Conservation (phyloP, 2,797 vertebrate genomes). For the Chromobotia macracanthus region DNA sequence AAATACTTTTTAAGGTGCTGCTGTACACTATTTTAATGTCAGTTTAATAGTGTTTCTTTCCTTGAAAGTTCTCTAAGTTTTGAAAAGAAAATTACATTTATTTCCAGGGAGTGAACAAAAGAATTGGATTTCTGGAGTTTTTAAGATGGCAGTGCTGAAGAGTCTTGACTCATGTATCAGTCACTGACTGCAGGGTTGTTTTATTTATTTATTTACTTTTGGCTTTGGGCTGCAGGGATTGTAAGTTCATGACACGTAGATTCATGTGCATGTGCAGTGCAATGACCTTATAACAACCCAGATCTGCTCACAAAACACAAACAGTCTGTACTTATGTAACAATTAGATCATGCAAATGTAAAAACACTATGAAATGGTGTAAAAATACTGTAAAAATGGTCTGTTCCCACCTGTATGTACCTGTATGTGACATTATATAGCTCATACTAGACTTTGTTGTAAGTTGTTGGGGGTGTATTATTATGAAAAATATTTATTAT, state of each 20-base stretch:
- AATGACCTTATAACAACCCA: neutral
- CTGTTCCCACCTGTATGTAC: no score
- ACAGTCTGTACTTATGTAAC: no score
- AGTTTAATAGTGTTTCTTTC: neutral
- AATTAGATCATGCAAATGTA: no score
- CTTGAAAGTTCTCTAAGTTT: neutral
- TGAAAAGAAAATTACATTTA: slow-evolving; percentile 14
- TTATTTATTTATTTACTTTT: neutral
- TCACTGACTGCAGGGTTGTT: slow-evolving; percentile 4
- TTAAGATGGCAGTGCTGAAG: neutral
- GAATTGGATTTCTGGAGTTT: neutral
- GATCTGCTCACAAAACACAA: neutral
- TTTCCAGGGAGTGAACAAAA: neutral
- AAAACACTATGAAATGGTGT: no score
- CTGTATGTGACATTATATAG: no score
- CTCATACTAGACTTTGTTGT: no score
- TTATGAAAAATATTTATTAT: no score
- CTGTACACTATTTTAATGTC: neutral
- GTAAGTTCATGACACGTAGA: neutral
- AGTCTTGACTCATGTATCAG: neutral
- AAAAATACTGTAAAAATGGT: no score
- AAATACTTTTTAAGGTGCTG: neutral
- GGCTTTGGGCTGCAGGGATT: neutral
- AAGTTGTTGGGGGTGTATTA: no score
- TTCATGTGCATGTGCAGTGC: neutral